Conservation (phyloP, 2,888 invertebrate species). For the Phyto melanocephala region DNA sequence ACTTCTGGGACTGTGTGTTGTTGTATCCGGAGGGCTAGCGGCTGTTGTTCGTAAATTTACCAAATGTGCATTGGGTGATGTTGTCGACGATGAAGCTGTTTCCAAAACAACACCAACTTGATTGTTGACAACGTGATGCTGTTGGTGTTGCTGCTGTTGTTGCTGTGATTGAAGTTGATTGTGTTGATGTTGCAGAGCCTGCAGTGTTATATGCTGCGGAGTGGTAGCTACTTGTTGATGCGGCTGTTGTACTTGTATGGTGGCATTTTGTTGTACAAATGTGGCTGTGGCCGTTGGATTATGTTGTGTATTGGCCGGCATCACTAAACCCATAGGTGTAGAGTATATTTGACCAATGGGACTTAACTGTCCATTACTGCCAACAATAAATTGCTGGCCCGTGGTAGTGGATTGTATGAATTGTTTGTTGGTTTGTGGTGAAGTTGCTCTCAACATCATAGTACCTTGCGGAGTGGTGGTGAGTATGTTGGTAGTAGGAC, state of each 20-base stretch:
- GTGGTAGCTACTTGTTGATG: constrained; percentile 74
- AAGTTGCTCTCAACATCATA: constrained; percentile 88
- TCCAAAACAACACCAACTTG: constrained; percentile 71
- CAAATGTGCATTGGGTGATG: constrained; percentile 45
- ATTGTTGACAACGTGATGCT: constrained; percentile 66
- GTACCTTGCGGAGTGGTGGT: constrained; percentile 83
- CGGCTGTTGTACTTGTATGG: constrained; percentile 83
- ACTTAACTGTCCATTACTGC: constrained; percentile 88
- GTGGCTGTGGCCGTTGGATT: constrained; percentile 82
- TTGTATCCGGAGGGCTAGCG: constrained; percentile 90
- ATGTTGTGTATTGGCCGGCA: constrained; percentile 76
- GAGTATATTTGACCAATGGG: constrained; percentile 81
- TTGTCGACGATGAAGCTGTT: constrained; percentile 64
- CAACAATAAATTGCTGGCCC: constrained; percentile 85
- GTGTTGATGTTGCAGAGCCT: constrained; percentile 59
- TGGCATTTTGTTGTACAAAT: constrained; percentile 91
- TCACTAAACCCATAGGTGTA: constrained; percentile 78
- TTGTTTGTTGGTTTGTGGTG: constrained; percentile 86
- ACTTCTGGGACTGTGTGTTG: constrained; percentile 89
- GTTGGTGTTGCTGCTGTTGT: constrained; percentile 57
- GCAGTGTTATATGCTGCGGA: constrained; percentile 65
- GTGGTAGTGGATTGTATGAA: constrained; percentile 83
- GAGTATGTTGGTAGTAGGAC: constrained; percentile 81
- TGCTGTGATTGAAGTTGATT: constrained; percentile 55
- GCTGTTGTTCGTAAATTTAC: constrained; percentile 74